Percentiles rank a stretch among this genome's conserved stretches.
phyloP scores from a whole-genome alignment of 2,797 vertebrate genomes.

The Caiman crocodilus region DNA sequence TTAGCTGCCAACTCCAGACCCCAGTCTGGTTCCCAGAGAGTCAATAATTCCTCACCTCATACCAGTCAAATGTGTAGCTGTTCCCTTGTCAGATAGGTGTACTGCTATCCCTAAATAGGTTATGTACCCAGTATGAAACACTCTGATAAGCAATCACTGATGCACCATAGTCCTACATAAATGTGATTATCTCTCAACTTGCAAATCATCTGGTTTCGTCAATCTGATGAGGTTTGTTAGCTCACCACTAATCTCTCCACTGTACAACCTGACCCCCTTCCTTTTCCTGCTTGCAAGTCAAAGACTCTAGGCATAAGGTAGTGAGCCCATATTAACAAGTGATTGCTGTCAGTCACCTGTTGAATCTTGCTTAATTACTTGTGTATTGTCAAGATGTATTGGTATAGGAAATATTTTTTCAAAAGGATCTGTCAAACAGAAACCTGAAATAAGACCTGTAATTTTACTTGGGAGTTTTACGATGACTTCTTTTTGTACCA shows the following conservation, averaged over 20 bases:
- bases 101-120: background rate
- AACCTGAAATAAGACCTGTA: constrained; percentile 53
- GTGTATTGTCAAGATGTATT: background rate
- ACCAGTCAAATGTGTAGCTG: background rate
- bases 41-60: background rate
- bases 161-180: background rate
- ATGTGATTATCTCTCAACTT: background rate
- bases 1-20: too few species aligned
- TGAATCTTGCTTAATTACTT: background rate
- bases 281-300: background rate
- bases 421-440: constrained; percentile 1
- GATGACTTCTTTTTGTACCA: constrained; percentile 77
- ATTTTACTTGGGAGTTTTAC: constrained; percentile 68
- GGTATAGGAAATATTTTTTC: background rate
- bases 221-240: background rate
- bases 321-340: background rate
- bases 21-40: background rate
- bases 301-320: background rate
- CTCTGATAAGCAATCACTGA: background rate
- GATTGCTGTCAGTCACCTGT: background rate
- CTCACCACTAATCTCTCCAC: accelerated
- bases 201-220: accelerated
- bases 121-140: background rate
- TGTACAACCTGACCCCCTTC: background rate
- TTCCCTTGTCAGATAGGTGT: background rate